These are phyloP conservation scores for Escarpia spicata DNA, from an alignment of 2,888 invertebrate genomes.

Conservation along the genomic window DNA sequence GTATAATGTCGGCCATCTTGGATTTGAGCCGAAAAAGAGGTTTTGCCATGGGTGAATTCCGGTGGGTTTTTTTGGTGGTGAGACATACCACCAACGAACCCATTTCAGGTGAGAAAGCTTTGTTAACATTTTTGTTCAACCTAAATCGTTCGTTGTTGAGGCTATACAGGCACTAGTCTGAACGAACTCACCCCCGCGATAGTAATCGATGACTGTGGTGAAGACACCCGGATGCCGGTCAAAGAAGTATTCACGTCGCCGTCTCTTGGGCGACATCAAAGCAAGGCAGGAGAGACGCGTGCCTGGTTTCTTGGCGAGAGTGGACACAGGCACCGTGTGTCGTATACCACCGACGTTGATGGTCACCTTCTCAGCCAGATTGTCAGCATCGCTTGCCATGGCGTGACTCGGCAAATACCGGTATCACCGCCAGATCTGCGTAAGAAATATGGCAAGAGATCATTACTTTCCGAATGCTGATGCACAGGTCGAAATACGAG, in stretches of 20 bases:
- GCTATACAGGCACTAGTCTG: not conserved
- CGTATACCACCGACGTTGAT: conserved; percentile 61
- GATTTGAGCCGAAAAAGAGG: too few relatives aligned
- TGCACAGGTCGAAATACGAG: not conserved
- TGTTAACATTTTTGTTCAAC: too few relatives aligned
- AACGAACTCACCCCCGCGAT: conserved; percentile 57
- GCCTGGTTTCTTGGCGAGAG: conserved; percentile 54
- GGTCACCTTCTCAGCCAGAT: conserved; percentile 40
- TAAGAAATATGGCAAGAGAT: not conserved
- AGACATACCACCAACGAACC: too few relatives aligned
- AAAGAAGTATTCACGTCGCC: conserved; percentile 60
- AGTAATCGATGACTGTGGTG: conserved; percentile 60
- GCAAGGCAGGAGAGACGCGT: conserved; percentile 58
- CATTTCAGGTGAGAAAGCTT: too few relatives aligned
- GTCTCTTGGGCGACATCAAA: conserved; percentile 51
- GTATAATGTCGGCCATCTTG: too few relatives aligned
- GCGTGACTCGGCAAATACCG: not conserved
- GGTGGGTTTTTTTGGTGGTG: too few relatives aligned
- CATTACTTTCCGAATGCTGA: not conserved
- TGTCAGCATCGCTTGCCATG: not conserved
- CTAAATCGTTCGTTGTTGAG: too few relatives aligned
- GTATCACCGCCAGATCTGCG: not conserved
- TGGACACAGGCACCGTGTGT: conserved; percentile 59
- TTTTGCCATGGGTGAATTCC: too few relatives aligned
- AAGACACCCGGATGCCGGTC: conserved; percentile 62